Percentiles rank a stretch among this genome's conserved stretches.
Conservation (phyloP, 2,113 vertebrate species). For the Pelecanoides urinatrix region DNA sequence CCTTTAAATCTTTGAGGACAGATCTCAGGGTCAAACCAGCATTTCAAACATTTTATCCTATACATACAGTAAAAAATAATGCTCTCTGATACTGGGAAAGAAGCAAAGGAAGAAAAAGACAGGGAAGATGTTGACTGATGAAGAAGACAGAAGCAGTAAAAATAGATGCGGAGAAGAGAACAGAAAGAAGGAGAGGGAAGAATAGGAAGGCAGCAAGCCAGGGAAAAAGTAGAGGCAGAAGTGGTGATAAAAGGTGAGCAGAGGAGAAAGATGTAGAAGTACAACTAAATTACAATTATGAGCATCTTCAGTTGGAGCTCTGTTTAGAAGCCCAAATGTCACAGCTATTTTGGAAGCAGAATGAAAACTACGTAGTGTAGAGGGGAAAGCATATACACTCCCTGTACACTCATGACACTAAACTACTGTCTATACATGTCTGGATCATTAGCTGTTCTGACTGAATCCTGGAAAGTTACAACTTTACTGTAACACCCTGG, state of each 20-base stretch:
- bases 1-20: background rate
- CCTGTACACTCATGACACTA: background rate
- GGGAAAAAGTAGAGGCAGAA: background rate
- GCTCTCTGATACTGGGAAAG: background rate
- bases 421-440: background rate
- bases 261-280: background rate
- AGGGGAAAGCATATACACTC: background rate
- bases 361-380: background rate
- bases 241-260: background rate
- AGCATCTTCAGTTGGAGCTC: background rate
- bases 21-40: background rate
- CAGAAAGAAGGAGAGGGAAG: background rate
- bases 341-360: conserved; percentile 1
- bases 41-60: background rate
- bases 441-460: background rate
- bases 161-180: background rate
- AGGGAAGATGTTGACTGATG: background rate
- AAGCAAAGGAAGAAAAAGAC: background rate
- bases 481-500: background rate
- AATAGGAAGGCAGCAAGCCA: background rate
- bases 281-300: background rate
- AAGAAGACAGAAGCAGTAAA: background rate
- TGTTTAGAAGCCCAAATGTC: conserved; percentile 3
- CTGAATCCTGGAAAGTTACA: background rate
- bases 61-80: background rate